Evolutionary conservation across 2,797 vertebrate genomes (phyloP).

Genomic region (Atherinosoma microstoma): DNA sequence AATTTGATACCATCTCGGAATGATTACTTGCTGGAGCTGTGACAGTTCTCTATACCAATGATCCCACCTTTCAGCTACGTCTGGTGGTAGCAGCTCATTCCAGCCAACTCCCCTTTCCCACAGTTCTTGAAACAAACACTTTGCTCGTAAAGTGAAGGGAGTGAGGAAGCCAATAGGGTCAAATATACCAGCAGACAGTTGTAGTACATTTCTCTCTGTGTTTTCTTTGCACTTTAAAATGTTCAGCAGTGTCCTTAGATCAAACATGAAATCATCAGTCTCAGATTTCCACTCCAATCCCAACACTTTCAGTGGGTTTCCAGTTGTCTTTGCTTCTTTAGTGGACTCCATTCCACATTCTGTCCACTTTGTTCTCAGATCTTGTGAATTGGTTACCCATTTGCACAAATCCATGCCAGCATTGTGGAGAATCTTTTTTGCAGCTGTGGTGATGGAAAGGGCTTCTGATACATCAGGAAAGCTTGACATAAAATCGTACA

Average conservation of each 20-base stretch:
- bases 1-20: constrained; percentile 31
- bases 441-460: neutral
- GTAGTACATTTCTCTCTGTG: constrained; percentile 31
- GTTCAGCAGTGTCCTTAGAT: neutral
- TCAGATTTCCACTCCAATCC: constrained; percentile 32
- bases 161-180: constrained; percentile 27
- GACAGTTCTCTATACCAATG: constrained; percentile 39
- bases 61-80: constrained; percentile 36
- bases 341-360: neutral
- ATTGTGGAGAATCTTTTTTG: neutral
- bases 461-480: neutral
- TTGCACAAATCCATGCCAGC: constrained; percentile 21
- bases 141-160: constrained; percentile 34
- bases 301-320: constrained; percentile 13
- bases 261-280: constrained; percentile 31
- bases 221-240: constrained; percentile 22
- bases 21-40: constrained; percentile 15
- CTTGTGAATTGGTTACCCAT: constrained; percentile 18
- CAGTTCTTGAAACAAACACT: constrained; percentile 48
- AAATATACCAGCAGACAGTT: constrained; percentile 21
- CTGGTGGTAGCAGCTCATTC: constrained; percentile 21
- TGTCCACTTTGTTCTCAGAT: constrained; percentile 4
- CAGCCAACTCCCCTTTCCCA: constrained; percentile 40
- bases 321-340: rapidly evolving
- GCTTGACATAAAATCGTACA: constrained; percentile 19